A percentile compares a stretch with the other conserved stretches of the same genome.
phyloP scores from a whole-genome alignment of 2,888 invertebrate genomes.

The Drosophila gaucha region DNA sequence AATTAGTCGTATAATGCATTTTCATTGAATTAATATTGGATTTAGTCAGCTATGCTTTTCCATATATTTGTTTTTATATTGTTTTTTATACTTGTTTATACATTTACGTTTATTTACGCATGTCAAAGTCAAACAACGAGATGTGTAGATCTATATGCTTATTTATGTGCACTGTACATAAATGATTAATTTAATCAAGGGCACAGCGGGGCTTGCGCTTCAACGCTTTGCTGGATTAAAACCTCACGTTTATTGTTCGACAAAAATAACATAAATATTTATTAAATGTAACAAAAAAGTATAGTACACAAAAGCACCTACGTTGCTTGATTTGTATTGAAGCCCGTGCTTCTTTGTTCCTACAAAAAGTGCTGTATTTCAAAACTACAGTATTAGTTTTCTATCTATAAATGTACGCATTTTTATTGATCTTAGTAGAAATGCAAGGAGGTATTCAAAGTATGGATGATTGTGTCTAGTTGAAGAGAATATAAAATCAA shows the following conservation, averaged over 20 bases:
- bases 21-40: slow-evolving; percentile 69
- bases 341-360: no score
- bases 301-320: no score
- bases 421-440: no score
- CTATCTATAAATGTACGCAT: no score
- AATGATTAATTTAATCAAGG: slow-evolving; percentile 73
- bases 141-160: slow-evolving; percentile 6
- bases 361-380: no score
- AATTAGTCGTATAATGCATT: slow-evolving; percentile 64
- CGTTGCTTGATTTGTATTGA: no score
- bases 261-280: slow-evolving; percentile 60
- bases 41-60: slow-evolving; percentile 38
- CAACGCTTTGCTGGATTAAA: slow-evolving; percentile 65
- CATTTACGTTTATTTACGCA: slow-evolving; percentile 13
- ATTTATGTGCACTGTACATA: slow-evolving; percentile 8
- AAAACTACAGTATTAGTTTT: no score
- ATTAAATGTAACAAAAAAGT: slow-evolving; percentile 15
- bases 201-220: slow-evolving; percentile 36
- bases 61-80: slow-evolving; percentile 4
- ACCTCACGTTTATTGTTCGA: slow-evolving; percentile 48
- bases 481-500: no score
- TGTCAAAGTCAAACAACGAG: slow-evolving; percentile 56
- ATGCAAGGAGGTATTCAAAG: no score
- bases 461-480: no score
- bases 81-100: slow-evolving; percentile 1